These are phyloP conservation scores for Pachycephala philippinensis DNA, from an alignment of 2,113 vertebrate genomes.

Conservation along the genomic window DNA sequence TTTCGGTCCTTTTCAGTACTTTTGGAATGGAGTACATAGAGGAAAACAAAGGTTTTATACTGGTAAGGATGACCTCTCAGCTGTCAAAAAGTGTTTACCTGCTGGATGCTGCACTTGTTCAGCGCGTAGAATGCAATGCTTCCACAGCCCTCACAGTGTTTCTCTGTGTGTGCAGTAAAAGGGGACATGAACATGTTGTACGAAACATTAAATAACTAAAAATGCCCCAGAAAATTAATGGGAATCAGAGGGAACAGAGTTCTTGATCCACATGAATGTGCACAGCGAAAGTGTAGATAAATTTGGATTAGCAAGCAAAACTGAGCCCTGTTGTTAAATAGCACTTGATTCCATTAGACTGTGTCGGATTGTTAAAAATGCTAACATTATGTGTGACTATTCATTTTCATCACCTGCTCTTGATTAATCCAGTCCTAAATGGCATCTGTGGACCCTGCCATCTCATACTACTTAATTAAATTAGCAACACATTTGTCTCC, in stretches of 20 bases:
- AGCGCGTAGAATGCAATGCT: not conserved
- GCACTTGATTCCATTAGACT: conserved; percentile 67
- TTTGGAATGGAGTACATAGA: not conserved
- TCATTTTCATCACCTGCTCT: conserved; percentile 79
- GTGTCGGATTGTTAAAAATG: conserved; percentile 74
- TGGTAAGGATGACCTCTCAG: not conserved
- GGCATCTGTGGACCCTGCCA: conserved; percentile 75
- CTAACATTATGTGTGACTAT: conserved; percentile 76
- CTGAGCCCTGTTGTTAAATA: conserved; percentile 61
- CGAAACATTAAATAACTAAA: conserved; percentile 47
- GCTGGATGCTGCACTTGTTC: not conserved
- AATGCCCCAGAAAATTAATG: conserved; percentile 50
- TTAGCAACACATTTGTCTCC: conserved; percentile 83
- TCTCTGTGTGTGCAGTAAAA: not conserved
- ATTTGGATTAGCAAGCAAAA: conserved; percentile 69
- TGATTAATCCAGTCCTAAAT: conserved; percentile 78
- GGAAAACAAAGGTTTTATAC: not conserved
- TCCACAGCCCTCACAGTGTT: not conserved
- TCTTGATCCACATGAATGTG: conserved; percentile 58
- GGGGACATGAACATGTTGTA: not conserved
- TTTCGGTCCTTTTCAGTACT: not conserved
- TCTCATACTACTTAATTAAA: conserved; percentile 83
- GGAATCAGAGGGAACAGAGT: not conserved
- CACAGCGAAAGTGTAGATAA: conserved; percentile 31
- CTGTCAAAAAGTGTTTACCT: not conserved